Conservation (phyloP, 2,797 vertebrate genomes). For the Muraenolepis orangiensis region DNA sequence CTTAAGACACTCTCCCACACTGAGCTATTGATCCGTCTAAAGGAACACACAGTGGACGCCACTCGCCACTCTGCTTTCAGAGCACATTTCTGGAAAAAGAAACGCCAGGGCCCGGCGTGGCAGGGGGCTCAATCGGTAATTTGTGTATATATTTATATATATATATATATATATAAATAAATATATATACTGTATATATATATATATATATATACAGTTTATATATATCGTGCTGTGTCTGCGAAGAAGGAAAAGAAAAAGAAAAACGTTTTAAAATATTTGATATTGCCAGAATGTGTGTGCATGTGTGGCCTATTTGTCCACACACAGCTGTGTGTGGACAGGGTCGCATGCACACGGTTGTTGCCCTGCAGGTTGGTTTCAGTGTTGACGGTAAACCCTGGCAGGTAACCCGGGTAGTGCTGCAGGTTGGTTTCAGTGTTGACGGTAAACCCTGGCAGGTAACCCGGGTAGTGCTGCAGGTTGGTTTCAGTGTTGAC, state of each 20-base stretch:
- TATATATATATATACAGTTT: no score
- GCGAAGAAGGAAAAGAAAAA: background rate
- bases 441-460: no score
- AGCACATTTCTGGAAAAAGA: slow-evolving; percentile 65
- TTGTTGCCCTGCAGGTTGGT: no score
- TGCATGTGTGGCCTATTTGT: background rate
- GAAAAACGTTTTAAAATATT: background rate
- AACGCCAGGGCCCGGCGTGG: slow-evolving; percentile 11
- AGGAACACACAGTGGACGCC: slow-evolving; percentile 81
- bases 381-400: no score
- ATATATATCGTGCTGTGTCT: background rate
- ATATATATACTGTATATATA: no score
- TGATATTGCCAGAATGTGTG: background rate
- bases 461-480: no score
- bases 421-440: no score
- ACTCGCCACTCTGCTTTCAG: slow-evolving; percentile 77
- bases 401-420: no score
- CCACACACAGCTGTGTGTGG: background rate
- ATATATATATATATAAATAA: background rate
- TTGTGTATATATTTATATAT: no score
- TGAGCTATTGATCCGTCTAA: slow-evolving; percentile 85
- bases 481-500: no score
- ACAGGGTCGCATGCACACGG: no score
- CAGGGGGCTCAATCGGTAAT: slow-evolving; percentile 50
- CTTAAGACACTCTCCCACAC: slow-evolving; percentile 92